Conservation (phyloP, 2,888 invertebrate genomes). For the Mythimna albipuncta region DNA sequence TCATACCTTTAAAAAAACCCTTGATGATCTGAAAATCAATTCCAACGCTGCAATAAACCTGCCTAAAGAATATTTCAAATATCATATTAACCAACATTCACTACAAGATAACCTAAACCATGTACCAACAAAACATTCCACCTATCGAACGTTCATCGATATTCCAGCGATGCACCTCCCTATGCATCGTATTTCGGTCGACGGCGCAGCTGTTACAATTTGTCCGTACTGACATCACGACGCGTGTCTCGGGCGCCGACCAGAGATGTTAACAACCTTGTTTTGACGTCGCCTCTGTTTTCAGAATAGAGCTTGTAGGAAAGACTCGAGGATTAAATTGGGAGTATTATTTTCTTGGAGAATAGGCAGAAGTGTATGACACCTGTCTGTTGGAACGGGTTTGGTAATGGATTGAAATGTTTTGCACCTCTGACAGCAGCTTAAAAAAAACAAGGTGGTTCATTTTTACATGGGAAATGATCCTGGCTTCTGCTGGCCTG, state of each 20-base stretch:
- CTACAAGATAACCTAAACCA: background rate
- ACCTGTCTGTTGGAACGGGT: background rate
- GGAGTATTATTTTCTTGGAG: conserved; percentile 41
- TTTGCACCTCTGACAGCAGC: conserved; percentile 13
- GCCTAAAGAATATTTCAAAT: background rate
- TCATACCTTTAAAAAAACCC: background rate
- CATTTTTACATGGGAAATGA: background rate
- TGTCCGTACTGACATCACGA: conserved; percentile 79
- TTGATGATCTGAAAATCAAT: background rate
- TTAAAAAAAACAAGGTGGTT: background rate
- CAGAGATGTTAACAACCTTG: conserved; percentile 87
- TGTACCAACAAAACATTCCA: background rate
- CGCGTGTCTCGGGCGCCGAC: conserved; percentile 73
- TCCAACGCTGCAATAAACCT: background rate
- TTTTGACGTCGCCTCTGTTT: conserved; percentile 86
- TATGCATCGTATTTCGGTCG: conserved; percentile 82
- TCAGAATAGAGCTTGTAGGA: conserved; percentile 70
- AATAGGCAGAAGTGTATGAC: conserved; percentile 8
- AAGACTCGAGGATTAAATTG: conserved; percentile 45
- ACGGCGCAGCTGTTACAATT: conserved; percentile 85
- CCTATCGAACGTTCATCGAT: conserved; percentile 19
- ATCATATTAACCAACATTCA: background rate
- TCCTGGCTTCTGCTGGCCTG: no score
- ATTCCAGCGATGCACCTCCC: conserved; percentile 52
- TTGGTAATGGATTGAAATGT: conserved; percentile 23